These are phyloP conservation scores for Sclerurus mexicanus DNA, from an alignment of 2,113 vertebrate species.

Conservation along the genomic window DNA sequence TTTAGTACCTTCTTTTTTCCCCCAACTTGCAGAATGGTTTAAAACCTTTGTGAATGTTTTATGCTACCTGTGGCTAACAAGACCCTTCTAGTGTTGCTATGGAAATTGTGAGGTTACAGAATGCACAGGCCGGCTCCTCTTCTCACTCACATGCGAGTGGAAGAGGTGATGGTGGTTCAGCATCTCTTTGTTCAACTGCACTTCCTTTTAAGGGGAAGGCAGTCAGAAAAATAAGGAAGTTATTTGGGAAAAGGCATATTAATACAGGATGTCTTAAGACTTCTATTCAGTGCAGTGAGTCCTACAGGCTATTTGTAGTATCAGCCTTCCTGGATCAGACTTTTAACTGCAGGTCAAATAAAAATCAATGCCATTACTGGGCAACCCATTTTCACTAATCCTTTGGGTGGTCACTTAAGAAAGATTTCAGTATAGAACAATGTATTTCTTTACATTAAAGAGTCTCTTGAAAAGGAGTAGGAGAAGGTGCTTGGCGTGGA, in stretches of 20 bases:
- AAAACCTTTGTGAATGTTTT: not conserved
- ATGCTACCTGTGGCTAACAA: not conserved
- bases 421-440: not conserved
- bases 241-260: not conserved
- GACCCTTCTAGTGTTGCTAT: conserved; percentile 40
- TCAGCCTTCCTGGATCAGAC: not conserved
- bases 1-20: not conserved
- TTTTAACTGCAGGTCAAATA: not conserved
- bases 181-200: not conserved
- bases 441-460: not conserved
- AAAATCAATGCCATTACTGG: conserved; percentile 9
- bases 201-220: not conserved
- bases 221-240: not conserved
- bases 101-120: conserved; percentile 18
- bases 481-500: not conserved
- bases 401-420: not conserved
- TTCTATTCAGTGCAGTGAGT: not conserved
- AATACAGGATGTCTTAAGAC: not conserved
- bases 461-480: not conserved
- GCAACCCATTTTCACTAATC: not conserved
- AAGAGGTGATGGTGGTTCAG: not conserved
- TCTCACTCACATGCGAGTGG: not conserved
- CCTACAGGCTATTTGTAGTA: not conserved
- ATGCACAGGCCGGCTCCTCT: not conserved
- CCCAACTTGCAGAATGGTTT: not conserved